phyloP scores from a whole-genome alignment of 1,140 invertebrate species.

The Drosophila nebulosa region DNA sequence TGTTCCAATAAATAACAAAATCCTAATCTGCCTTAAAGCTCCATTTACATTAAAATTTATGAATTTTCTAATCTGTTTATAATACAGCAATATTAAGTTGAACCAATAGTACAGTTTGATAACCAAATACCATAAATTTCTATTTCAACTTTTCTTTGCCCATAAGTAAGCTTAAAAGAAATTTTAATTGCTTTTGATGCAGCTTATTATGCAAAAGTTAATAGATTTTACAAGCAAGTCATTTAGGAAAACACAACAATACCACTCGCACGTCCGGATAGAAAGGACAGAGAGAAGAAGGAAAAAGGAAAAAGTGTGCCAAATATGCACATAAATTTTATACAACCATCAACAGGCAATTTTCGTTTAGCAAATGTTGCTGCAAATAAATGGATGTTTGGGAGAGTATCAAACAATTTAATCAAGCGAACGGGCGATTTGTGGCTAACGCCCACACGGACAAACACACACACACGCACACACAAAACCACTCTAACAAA shows the following conservation, averaged over 20 bases:
- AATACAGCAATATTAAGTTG: too few species aligned
- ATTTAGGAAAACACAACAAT: not conserved
- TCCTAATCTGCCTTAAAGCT: too few species aligned
- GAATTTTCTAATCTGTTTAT: too few species aligned
- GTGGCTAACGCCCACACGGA: conserved; percentile 45
- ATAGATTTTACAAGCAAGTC: conserved; percentile 41
- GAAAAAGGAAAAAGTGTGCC: conserved; percentile 7
- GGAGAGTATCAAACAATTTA: conserved; percentile 61
- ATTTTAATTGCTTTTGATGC: conserved; percentile 6
- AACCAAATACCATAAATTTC: not conserved
- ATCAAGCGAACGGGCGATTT: conserved; percentile 63
- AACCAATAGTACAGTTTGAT: not conserved
- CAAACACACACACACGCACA: conserved; percentile 1
- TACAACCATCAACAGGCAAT: conserved; percentile 57
- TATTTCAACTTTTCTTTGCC: not conserved
- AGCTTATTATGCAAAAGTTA: conserved; percentile 48
- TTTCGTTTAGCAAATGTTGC: conserved; percentile 20
- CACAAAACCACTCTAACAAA: not conserved
- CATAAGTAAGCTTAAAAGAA: not conserved
- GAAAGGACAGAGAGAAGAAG: not conserved
- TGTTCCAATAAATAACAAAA: too few species aligned
- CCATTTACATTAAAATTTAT: too few species aligned
- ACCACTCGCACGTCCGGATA: not conserved
- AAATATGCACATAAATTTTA: conserved; percentile 56
- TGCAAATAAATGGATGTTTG: not conserved